Evolutionary conservation across 2,888 invertebrate genomes (phyloP).

Genomic region (Brenthis ino): DNA sequence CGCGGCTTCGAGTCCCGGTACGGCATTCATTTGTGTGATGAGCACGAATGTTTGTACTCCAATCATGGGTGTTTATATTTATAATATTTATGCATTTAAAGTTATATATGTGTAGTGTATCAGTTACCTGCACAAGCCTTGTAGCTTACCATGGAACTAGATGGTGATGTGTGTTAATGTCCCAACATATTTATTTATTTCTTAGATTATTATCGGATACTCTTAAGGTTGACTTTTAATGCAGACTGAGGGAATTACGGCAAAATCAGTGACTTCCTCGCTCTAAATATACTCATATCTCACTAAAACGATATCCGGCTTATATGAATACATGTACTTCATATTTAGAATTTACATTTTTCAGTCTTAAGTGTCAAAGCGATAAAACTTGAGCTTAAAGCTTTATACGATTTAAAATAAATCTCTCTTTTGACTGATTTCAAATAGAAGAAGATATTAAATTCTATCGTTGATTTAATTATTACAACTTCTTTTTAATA

Average conservation of each 20-base stretch:
- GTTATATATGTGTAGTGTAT: no score
- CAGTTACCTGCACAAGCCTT: no score
- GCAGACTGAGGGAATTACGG: background rate
- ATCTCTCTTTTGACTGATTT: background rate
- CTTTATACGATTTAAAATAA: background rate
- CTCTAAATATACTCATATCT: constrained; percentile 9
- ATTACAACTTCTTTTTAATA: no score
- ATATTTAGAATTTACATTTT: constrained; percentile 11
- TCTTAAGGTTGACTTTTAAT: constrained; percentile 6
- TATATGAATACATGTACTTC: constrained; percentile 9
- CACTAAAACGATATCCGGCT: constrained; percentile 11
- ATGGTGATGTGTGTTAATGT: no score
- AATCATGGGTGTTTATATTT: no score
- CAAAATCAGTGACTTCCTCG: constrained; percentile 1
- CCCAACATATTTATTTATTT: no score
- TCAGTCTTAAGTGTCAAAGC: background rate
- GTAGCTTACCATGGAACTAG: no score
- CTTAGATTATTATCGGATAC: background rate
- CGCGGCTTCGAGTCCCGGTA: no score
- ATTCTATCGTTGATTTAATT: no score
- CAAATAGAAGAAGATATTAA: background rate
- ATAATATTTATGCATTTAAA: no score
- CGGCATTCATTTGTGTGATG: no score
- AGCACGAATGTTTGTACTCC: no score
- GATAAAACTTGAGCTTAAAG: background rate